Evolutionary conservation across 2,888 invertebrate species (phyloP).

Genomic region (Drosophila melanosoma): DNA sequence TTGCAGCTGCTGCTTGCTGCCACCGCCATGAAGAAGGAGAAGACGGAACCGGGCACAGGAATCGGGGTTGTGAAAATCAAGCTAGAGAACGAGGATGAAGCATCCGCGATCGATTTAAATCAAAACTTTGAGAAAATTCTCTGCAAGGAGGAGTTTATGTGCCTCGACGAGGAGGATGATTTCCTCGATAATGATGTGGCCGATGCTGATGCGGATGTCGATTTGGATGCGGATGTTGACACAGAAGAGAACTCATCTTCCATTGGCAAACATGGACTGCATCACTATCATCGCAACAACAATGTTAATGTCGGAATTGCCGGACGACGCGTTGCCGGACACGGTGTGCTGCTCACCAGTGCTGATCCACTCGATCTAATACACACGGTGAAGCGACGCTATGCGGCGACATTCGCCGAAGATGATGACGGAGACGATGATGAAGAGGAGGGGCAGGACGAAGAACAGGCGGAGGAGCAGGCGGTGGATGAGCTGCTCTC

Average conservation of each 20-base stretch:
- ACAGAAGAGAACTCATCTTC: constrained; percentile 76
- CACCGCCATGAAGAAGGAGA: constrained; percentile 81
- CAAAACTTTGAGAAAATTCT: constrained; percentile 85
- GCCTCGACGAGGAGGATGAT: constrained; percentile 83
- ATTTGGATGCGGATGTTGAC: constrained; percentile 50
- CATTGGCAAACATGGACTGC: constrained; percentile 61
- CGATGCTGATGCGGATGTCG: constrained; percentile 40
- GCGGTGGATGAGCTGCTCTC: constrained; percentile 40
- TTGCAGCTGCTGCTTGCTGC: constrained; percentile 71
- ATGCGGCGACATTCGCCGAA: constrained; percentile 64
- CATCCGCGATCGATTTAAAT: constrained; percentile 80
- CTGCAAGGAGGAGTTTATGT: constrained; percentile 84
- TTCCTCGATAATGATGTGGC: constrained; percentile 65
- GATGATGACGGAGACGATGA: constrained; percentile 57
- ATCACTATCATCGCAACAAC: constrained; percentile 45
- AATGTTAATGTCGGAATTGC: constrained; percentile 50
- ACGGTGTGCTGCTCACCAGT: constrained; percentile 25
- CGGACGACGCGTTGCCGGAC: constrained; percentile 6
- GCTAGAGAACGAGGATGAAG: constrained; percentile 42
- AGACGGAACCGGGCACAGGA: constrained; percentile 65
- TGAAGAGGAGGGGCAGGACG: constrained; percentile 26
- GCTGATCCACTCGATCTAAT: constrained; percentile 84
- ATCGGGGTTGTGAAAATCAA: constrained; percentile 46
- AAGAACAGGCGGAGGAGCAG: not conserved
- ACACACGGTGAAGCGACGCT: constrained; percentile 72